Percentiles rank a stretch among this genome's conserved stretches.
These are phyloP conservation scores for Scotopteryx bipunctaria DNA, from an alignment of 2,888 invertebrate species.

Conservation along the genomic window DNA sequence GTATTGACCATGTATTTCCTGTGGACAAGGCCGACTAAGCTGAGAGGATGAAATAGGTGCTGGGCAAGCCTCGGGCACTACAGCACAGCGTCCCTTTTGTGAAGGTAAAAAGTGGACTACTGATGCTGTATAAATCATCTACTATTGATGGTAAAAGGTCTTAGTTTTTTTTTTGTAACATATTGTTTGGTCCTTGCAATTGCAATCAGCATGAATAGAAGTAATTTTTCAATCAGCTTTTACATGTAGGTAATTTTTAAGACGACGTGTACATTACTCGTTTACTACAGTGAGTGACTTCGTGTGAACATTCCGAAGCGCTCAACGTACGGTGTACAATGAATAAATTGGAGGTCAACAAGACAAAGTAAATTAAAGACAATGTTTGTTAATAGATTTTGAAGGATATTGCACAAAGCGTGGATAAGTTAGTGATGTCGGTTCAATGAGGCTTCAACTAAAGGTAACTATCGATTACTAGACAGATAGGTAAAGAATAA, in stretches of 20 bases:
- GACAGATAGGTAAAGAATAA: too few species aligned
- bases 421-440: slow-evolving; percentile 32
- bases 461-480: neutral
- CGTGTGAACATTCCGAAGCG: slow-evolving; percentile 31
- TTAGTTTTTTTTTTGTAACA: too few species aligned
- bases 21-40: too few species aligned
- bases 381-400: slow-evolving; percentile 28
- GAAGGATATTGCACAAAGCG: slow-evolving; percentile 33
- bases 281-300: slow-evolving; percentile 9
- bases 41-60: too few species aligned
- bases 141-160: too few species aligned
- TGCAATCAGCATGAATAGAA: slow-evolving; percentile 9
- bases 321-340: slow-evolving; percentile 23
- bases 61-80: too few species aligned
- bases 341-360: slow-evolving; percentile 27
- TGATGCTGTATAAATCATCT: too few species aligned
- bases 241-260: neutral
- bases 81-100: too few species aligned
- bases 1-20: too few species aligned
- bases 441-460: slow-evolving; percentile 17
- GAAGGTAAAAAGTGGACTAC: too few species aligned
- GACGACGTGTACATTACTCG: slow-evolving; percentile 7
- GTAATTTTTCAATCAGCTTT: neutral
- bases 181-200: too few species aligned
- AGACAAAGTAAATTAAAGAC: slow-evolving; percentile 35